Base-by-base conservation (phyloP, 2,113 vertebrate genomes). In the Vidua macroura region DNA sequence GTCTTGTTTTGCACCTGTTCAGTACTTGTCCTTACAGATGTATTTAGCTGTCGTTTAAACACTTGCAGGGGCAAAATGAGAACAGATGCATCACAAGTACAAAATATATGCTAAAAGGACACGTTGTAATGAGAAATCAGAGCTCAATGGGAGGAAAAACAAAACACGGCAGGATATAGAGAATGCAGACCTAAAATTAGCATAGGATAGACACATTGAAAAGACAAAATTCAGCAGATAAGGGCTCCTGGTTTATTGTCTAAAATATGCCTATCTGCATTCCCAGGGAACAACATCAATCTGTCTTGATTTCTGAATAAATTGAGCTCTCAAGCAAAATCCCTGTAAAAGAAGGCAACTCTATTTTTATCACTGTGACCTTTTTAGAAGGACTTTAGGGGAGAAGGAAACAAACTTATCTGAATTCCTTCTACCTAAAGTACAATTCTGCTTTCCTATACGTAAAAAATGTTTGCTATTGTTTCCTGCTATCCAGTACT, bases 191-290 rank as follows among this genome's bases (percentile, higher is more conserved):
- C 62, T 94, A 94, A 90, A 97, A 95, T 92, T 88, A 91, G 80
- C 72, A 63, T 76, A 85, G 74, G 80, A 88, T 74, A 93, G 84
- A 93, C 87, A 80, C 39, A 90, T 37, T 79, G 64, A 46, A 80
- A 79, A 93, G 83, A 90, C 87, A 64, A 91, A 94, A 77, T 87
- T 90, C 92, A 94, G 82, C 72, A 86, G 90, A 95, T 85, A 96
- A 93, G 73, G 58, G 39, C 84, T 95, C 86, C 91, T 94, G 89
- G 89, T 88, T 94, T 82, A 91, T 94, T 95, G 94, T 94, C 77
- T 95, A 77, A 96, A 91, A 96, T 95, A 87, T 95, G 93, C 89
- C 87, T 97, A 90, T 96, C 95, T 96, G 86, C 80, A 76, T 92
- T 91, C 91, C 67, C 79, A 86, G 93, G 67, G 92, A 94, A 92